Conservation (phyloP, 1,140 invertebrate species). For the Sesamia nonagrioides region DNA sequence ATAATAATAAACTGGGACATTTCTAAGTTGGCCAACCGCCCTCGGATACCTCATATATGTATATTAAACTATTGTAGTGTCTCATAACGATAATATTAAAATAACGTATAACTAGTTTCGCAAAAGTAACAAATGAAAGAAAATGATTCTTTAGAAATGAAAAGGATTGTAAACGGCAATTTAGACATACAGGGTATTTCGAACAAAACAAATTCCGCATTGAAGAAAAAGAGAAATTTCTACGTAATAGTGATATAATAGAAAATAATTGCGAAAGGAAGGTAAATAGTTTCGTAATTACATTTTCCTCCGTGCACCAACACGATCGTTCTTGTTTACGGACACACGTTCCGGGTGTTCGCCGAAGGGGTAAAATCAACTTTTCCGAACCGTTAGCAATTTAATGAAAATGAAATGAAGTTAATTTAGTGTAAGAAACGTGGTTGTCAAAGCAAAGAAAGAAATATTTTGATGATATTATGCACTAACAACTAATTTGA, state of each 20-base stretch:
- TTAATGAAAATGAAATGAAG: conserved; percentile 7
- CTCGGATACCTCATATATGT: neutral
- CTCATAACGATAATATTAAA: conserved; percentile 26
- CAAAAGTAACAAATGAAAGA: no score
- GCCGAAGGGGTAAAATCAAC: neutral
- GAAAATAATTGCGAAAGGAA: conserved; percentile 1
- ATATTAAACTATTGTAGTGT: conserved; percentile 10
- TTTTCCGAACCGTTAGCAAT: neutral
- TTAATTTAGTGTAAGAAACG: neutral
- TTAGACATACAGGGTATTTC: no score
- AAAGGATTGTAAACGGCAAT: no score
- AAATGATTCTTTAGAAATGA: no score
- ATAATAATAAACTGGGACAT: conserved; percentile 41
- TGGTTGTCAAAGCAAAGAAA: neutral
- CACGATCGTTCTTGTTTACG: neutral
- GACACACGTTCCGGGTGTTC: conserved; percentile 3
- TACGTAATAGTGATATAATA: neutral
- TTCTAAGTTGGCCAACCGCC: conserved; percentile 28
- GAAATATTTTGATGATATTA: neutral
- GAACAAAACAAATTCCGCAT: neutral
- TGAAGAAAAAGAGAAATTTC: neutral
- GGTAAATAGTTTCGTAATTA: conserved; percentile 18
- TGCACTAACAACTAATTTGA: neutral
- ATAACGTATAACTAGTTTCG: no score
- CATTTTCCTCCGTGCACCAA: neutral